Evolutionary conservation across 2,113 vertebrate species (phyloP).

Genomic region (Gadus chalcogrammus): DNA sequence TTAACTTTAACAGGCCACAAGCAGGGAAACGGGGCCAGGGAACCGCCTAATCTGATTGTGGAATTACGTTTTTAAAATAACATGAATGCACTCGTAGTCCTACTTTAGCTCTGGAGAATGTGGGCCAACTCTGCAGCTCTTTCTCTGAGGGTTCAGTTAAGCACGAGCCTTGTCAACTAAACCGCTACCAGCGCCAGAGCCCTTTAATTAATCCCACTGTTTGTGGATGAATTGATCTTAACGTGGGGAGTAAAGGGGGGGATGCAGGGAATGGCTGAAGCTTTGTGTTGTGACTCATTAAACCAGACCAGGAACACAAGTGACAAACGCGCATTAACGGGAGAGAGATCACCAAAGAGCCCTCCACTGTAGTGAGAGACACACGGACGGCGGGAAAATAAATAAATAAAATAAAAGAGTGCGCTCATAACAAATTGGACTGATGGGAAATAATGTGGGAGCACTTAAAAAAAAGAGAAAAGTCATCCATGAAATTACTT

Average conservation of each 20-base stretch:
- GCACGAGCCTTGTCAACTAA: slow-evolving; percentile 23
- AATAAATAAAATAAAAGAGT: not conserved
- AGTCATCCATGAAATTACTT: slow-evolving; percentile 63
- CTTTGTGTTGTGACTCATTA: too few relatives aligned
- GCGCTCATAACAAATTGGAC: slow-evolving; percentile 34
- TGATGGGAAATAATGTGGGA: slow-evolving; percentile 57
- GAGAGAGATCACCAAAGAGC: too few relatives aligned
- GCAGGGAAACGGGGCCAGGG: slow-evolving; percentile 20
- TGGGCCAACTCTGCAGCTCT: slow-evolving; percentile 30
- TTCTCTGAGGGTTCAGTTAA: slow-evolving; percentile 51
- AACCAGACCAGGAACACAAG: too few relatives aligned
- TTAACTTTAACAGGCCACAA: too few relatives aligned
- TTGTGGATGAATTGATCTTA: slow-evolving; percentile 18
- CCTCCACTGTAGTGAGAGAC: slow-evolving; percentile 13
- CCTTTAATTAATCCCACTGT: slow-evolving; percentile 31
- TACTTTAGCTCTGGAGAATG: slow-evolving; percentile 34
- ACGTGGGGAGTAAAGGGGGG: too few relatives aligned
- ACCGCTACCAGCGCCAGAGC: too few relatives aligned
- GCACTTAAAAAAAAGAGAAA: slow-evolving; percentile 58
- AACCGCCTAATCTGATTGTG: slow-evolving; percentile 26
- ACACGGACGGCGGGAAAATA: slow-evolving; percentile 6
- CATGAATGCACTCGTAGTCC: slow-evolving; percentile 25
- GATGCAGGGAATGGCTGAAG: too few relatives aligned
- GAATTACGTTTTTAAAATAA: slow-evolving; percentile 35
- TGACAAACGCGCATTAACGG: too few relatives aligned